These are phyloP conservation scores for Cacoxenus indagator DNA, from an alignment of 2,888 invertebrate genomes.

Conservation along the genomic window DNA sequence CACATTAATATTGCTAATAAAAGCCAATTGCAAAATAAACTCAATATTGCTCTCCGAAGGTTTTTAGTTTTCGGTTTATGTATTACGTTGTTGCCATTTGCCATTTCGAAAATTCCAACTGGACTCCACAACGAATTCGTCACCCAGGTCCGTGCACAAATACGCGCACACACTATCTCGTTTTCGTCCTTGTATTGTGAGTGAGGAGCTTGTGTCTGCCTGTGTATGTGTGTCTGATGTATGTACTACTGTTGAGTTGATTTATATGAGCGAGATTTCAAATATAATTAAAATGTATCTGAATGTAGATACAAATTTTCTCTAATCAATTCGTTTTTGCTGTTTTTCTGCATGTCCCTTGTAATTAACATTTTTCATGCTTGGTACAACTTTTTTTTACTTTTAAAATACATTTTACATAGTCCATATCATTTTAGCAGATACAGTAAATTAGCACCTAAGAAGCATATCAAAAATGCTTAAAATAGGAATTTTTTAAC, in stretches of 20 bases:
- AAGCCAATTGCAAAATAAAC: too few species aligned
- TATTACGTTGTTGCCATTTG: too few species aligned
- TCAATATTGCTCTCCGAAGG: too few species aligned
- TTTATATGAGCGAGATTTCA: conserved; percentile 30
- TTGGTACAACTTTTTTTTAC: neutral
- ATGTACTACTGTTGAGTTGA: conserved; percentile 23
- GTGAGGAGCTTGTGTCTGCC: neutral
- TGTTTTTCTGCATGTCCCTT: conserved; percentile 10
- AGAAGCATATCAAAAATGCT: neutral
- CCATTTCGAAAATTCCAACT: neutral
- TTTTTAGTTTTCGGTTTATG: too few species aligned
- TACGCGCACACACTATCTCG: neutral
- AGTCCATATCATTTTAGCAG: neutral
- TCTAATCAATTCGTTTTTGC: conserved; percentile 23
- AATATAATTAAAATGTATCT: conserved; percentile 30
- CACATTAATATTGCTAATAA: too few species aligned
- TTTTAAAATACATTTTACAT: neutral
- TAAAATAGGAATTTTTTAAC: neutral
- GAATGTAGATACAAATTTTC: conserved; percentile 35
- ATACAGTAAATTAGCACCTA: neutral
- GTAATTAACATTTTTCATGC: neutral
- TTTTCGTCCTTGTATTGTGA: neutral
- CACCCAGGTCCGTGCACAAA: conserved; percentile 1
- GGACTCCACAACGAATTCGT: too few species aligned
- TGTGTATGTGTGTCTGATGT: conserved; percentile 7